Evolutionary conservation across 2,113 vertebrate genomes (phyloP), one percentile per base, ranked within the genome.

Genomic region (Oophaga pumilio): DNA sequence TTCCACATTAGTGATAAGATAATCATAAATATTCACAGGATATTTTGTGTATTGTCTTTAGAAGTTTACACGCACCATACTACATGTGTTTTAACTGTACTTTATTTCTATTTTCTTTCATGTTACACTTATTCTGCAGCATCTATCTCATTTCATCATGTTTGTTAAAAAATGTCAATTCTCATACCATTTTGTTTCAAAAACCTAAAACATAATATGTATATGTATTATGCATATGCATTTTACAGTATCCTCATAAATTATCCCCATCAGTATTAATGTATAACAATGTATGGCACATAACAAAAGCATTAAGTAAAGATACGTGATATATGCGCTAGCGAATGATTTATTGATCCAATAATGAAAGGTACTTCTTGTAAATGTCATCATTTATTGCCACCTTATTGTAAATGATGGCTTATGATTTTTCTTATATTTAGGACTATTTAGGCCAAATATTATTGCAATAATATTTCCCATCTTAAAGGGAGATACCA

Each of bases 281-380:
- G 2, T 69, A 33, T 71, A 71, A 15, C 24, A 33, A 10, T 5
- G 6, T 6, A 71, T 33, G 26, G 26, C 28, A 28, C 66, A 28
- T 33, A 71, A 71, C 68, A 71, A 49, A 73, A 17, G 28, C 28
- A 73, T 73, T 49, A 49, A 49, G 28, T 43, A 33, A 20, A 73
- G 33, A 49, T 43, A 43, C 2, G 2, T 43, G 69, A 73, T 73
- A 9, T 43, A 73, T 73, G 69, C 17, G 43, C 18, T 20, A 49
- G 69, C 9, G 43, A 73, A 73, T 73, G 33, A 49, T 49, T 43
- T 73, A 73, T 73, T 73, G 69, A 73, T 73, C 33, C 28, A 73
- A 9, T 73, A 43, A 49, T 71, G 33, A 71, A 71, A 33, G 33
- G 15, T 71, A 18, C 12, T 33, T 71, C 68, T 71, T 18, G 68